These are phyloP conservation scores for Zaprionus capensis DNA, from an alignment of 1,140 invertebrate genomes.

Conservation along the genomic window DNA sequence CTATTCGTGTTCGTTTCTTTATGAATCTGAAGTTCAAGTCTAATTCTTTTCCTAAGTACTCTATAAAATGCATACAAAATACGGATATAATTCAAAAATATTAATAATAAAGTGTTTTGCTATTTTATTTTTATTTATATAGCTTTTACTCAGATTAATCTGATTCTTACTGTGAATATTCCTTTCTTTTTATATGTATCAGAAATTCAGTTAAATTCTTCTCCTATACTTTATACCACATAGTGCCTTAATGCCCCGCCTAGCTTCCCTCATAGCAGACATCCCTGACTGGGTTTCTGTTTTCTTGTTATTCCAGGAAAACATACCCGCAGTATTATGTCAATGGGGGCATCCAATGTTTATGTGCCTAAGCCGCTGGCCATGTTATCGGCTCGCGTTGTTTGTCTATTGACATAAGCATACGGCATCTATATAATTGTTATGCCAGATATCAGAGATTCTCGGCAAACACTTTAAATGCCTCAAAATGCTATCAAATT, in stretches of 20 bases:
- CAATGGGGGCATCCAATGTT: constrained; percentile 1
- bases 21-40: no score
- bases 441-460: constrained; percentile 75
- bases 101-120: no score
- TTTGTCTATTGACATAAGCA: constrained; percentile 59
- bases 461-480: constrained; percentile 64
- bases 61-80: no score
- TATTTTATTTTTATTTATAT: no score
- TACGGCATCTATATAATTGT: constrained; percentile 75
- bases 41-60: no score
- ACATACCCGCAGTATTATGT: constrained; percentile 14
- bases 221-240: background rate
- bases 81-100: no score
- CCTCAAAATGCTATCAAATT: constrained; percentile 69
- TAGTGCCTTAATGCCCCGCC: background rate
- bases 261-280: background rate
- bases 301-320: constrained; percentile 3
- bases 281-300: background rate
- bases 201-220: background rate
- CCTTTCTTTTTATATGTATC: background rate
- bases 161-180: no score
- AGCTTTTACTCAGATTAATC: no score
- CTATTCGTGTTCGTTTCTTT: no score
- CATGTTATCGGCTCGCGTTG: constrained; percentile 51
- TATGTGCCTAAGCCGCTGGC: constrained; percentile 25